Base-by-base conservation (phyloP, 2,888 invertebrate species). In the Muschampia plurimacula region DNA sequence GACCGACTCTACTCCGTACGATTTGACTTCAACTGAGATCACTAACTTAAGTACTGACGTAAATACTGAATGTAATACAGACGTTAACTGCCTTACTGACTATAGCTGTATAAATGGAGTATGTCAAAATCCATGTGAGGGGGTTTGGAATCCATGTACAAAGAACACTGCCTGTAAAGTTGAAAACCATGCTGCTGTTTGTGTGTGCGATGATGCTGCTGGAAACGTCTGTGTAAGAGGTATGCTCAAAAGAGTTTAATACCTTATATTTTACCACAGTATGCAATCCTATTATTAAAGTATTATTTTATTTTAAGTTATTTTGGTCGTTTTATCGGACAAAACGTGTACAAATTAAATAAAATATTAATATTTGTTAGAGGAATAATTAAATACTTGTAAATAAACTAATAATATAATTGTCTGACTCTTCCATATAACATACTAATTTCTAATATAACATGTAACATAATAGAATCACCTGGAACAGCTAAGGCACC, bases 401-500 rank as follows among this genome's bases (percentile, higher is more conserved):
- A 77, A 75, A 74, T 76, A 76, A 63, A 76, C 74, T 81, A 63
- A 75, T 78, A 22, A 22, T 22, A 22, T 22, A 22, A 22, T 22
- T 60, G 36, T 52, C 57, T 64, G 39, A 60, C 63, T 73, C 63
- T 67, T 65, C 39, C 28, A 55, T 81, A 75, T 89, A 89, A 92
- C 88, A 84, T 80, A 91, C 89, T 90, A 89, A 91, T 83, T 82
- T 80, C 75, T 77, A 79, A 85, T 86, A 83, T 84, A 89, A 86
- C 88, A 86, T 90, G 87, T 92, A 93, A 93, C 85, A 89, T 84
- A 90, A 83, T 96, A 97, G 97, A 96, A 95, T 95, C 96, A 87
- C 95, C 96, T 83, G 96, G 96, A 89, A 95, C 95, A 88, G 95
- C 96, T 83, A 96, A 96, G 91, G 95, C 95, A 88, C 96, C 96